phyloP scores from a whole-genome alignment of 2,888 invertebrate genomes.

The Agrenia bidenticulata region DNA sequence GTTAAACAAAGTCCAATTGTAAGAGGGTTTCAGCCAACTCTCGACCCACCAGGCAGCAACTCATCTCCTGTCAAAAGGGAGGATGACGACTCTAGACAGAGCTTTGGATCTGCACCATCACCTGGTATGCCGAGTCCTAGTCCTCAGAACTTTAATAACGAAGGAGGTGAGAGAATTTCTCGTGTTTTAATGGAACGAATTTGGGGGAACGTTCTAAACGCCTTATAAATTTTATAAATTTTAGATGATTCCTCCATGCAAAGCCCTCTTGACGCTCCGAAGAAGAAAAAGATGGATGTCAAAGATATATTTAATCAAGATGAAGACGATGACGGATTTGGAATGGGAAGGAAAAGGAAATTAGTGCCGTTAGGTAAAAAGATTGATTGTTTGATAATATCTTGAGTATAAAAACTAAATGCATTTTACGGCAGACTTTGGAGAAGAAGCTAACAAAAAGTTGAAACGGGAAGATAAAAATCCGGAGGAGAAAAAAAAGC shows the following conservation, averaged over 20 bases:
- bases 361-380: slow-evolving; percentile 70
- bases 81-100: slow-evolving; percentile 50
- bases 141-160: slow-evolving; percentile 33
- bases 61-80: slow-evolving; percentile 11
- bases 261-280: slow-evolving; percentile 49
- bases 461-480: slow-evolving; percentile 64
- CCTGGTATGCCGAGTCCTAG: slow-evolving; percentile 44
- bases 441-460: slow-evolving; percentile 60
- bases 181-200: background rate
- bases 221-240: slow-evolving; percentile 9
- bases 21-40: background rate
- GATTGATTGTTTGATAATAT: too few relatives aligned
- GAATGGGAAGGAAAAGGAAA: slow-evolving; percentile 70
- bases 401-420: background rate
- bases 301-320: slow-evolving; percentile 85
- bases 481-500: slow-evolving; percentile 92
- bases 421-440: slow-evolving; percentile 60
- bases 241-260: slow-evolving; percentile 49
- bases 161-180: slow-evolving; percentile 21
- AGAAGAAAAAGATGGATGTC: slow-evolving; percentile 74
- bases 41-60: slow-evolving; percentile 10
- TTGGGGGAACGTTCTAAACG: background rate
- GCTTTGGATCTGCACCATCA: slow-evolving; percentile 46
- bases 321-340: slow-evolving; percentile 61
- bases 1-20: slow-evolving; percentile 11